Evolutionary conservation across 1,140 invertebrate genomes (phyloP).

Genomic region (Watersipora subatra): DNA sequence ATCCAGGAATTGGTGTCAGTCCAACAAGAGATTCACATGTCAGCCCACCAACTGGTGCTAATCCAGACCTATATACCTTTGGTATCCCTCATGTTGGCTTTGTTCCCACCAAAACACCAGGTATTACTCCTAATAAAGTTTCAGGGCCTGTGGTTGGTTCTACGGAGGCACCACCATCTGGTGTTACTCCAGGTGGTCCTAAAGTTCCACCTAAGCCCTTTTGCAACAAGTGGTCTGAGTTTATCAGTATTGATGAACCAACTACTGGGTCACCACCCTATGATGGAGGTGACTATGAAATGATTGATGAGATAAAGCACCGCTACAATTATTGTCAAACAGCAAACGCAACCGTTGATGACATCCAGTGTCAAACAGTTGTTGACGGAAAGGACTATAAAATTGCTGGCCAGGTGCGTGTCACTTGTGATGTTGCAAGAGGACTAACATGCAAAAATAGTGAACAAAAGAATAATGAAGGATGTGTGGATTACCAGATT

Average conservation of each 20-base stretch:
- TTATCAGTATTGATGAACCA: not conserved
- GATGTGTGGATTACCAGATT: not conserved
- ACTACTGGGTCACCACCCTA: not conserved
- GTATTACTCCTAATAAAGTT: too few species aligned
- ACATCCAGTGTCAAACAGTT: not conserved
- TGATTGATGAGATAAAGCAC: not conserved
- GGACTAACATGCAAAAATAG: not conserved
- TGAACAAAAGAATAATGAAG: not conserved
- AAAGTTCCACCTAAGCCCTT: too few species aligned
- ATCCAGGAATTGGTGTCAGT: too few species aligned
- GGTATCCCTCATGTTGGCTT: too few species aligned
- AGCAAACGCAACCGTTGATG: not conserved
- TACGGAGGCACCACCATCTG: too few species aligned
- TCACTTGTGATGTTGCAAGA: not conserved
- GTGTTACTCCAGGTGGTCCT: too few species aligned
- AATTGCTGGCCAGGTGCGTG: not conserved
- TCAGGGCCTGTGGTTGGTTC: too few species aligned
- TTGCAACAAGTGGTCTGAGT: not conserved
- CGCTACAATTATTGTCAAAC: not conserved
- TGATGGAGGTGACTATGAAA: not conserved
- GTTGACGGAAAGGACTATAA: not conserved
- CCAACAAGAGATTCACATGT: too few species aligned
- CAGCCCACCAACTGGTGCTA: too few species aligned
- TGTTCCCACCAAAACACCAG: too few species aligned
- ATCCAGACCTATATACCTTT: too few species aligned